Conservation (phyloP, 2,797 vertebrate genomes). For the Phataginus tricuspis region DNA sequence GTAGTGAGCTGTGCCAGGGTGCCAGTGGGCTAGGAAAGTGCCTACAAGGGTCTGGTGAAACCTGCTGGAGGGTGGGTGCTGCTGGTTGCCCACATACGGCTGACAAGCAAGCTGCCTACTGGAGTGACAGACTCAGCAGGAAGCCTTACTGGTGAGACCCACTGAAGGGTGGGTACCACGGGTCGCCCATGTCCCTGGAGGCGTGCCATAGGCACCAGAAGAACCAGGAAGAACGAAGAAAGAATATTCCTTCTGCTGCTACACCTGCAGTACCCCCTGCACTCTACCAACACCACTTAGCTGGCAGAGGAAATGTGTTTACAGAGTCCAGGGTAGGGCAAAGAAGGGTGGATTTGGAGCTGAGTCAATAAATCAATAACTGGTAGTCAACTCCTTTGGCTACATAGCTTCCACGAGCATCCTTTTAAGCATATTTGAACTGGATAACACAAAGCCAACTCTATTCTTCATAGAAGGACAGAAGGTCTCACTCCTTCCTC, state of each 20-base stretch:
- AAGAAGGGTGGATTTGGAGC: background rate
- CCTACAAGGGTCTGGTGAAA: background rate
- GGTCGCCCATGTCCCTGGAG: no score
- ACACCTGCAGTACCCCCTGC: background rate
- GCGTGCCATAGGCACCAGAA: background rate
- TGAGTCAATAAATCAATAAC: background rate
- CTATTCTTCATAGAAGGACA: background rate
- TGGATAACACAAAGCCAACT: background rate
- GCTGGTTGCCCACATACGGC: background rate
- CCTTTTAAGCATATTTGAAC: background rate
- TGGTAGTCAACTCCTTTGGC: background rate
- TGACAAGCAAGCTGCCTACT: background rate
- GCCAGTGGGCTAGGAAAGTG: background rate
- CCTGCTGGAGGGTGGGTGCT: background rate
- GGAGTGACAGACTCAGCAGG: background rate
- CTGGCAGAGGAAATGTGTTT: background rate
- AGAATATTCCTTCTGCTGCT: background rate
- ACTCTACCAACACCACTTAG: background rate
- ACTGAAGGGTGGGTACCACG: background rate
- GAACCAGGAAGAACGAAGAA: background rate
- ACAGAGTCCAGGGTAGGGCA: background rate
- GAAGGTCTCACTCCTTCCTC: background rate
- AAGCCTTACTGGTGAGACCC: background rate
- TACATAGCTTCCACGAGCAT: background rate
- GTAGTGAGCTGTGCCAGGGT: background rate